Base-by-base conservation (phyloP, 2,797 vertebrate species). In the Scomberomorus guttatus region DNA sequence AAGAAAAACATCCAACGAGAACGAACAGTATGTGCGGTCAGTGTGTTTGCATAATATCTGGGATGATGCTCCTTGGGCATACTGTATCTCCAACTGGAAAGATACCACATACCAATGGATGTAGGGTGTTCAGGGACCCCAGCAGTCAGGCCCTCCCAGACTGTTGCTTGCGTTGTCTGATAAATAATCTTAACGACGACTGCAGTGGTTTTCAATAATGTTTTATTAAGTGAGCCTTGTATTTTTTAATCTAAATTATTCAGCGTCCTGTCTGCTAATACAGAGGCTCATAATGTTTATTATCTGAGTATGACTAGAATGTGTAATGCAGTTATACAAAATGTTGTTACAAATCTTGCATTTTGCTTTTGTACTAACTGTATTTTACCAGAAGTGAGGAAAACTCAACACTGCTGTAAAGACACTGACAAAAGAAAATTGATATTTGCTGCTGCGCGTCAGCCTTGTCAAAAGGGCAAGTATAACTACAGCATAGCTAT, bases 401-500 rank as follows among this genome's bases (percentile, higher is more conserved):
- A 62, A 79, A 32, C 51, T 65, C 44, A 62, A 24, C 72, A 37
- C 32, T 68, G 69, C 46, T 75, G 44, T 51, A 56, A 72, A 56
- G 34, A 42, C 14, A 15, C 1, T 50, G 48, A 62, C 8, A 58
- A 58, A 73, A 76, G 67, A 75, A 83, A 90, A 83, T 56, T 76
- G 59, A 72, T 88, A 76, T 84, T 88, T 89, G 69, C 25, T 1
- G 12, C 51, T 15, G 46, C 46, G 37, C 58, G 57, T 12, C 56
- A 55, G 39, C 39, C 58, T 69, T 86, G 68, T 72, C 69, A 76
- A 69, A 69, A 59, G 37, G 32, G 56, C 59, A 76, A 57, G 37
- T 64, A 64, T 61, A 79, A 77, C 66, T 66, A 79, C 72, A 79
- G 80, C 18, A 54, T 13, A 75, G 62, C 77, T 54, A 72, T 67